Conservation (phyloP, 1,140 invertebrate genomes). For the Drosophila lowei region DNA sequence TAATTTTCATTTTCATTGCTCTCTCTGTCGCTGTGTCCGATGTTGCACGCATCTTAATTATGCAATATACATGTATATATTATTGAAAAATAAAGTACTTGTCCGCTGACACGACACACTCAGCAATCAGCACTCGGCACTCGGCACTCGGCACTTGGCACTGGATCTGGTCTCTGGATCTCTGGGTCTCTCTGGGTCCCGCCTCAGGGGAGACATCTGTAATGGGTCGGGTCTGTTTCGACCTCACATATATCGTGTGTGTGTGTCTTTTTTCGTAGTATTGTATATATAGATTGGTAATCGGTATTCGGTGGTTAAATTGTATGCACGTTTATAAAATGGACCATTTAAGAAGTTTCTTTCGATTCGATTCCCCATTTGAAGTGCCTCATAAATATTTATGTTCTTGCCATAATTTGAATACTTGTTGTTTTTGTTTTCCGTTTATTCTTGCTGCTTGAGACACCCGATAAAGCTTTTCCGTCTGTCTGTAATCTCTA, state of each 20-base stretch:
- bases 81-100: slow-evolving; percentile 68
- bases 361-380: neutral
- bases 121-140: slow-evolving; percentile 15
- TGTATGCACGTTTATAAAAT: slow-evolving; percentile 71
- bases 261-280: neutral
- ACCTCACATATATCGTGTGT: slow-evolving; percentile 19
- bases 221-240: slow-evolving; percentile 29
- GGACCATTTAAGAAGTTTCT: slow-evolving; percentile 73
- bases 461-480: slow-evolving; percentile 69
- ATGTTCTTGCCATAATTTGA: slow-evolving; percentile 33
- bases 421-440: slow-evolving; percentile 14
- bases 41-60: slow-evolving; percentile 49
- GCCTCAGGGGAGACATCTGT: slow-evolving; percentile 24
- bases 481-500: slow-evolving; percentile 29
- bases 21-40: slow-evolving; percentile 4
- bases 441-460: slow-evolving; percentile 4
- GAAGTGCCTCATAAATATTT: slow-evolving; percentile 28
- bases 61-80: slow-evolving; percentile 47
- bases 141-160: slow-evolving; percentile 12
- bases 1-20: slow-evolving; percentile 34
- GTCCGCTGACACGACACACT: slow-evolving; percentile 28
- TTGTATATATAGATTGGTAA: slow-evolving; percentile 19
- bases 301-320: slow-evolving; percentile 72
- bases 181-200: too few relatives aligned
- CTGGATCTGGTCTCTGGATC: too few relatives aligned